Evolutionary conservation across 2,113 vertebrate genomes (phyloP).

Genomic region (Athene noctua): DNA sequence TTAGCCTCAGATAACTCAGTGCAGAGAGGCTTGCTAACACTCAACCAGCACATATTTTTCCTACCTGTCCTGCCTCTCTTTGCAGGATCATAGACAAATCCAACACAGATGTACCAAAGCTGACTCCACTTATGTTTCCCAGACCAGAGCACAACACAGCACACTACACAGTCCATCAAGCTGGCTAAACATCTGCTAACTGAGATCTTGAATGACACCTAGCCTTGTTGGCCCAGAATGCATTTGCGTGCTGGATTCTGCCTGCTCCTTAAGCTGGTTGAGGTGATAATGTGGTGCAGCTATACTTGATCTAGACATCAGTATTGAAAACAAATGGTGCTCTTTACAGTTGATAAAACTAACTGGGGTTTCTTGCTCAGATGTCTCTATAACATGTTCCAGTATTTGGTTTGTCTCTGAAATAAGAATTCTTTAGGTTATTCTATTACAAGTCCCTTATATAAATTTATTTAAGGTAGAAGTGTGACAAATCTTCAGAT

Average conservation of each 20-base stretch:
- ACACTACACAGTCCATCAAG: neutral
- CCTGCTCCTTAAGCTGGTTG: neutral
- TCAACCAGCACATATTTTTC: neutral
- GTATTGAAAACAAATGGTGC: neutral
- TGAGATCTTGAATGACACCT: neutral
- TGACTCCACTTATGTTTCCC: neutral
- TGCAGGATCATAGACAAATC: neutral
- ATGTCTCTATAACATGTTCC: neutral
- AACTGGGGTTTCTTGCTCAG: neutral
- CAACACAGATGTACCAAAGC: neutral
- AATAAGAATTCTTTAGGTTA: neutral
- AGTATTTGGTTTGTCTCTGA: neutral
- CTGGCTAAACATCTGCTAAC: neutral
- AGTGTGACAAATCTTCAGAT: neutral
- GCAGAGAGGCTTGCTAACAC: fast-evolving
- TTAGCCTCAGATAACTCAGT: neutral
- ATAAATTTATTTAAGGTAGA: neutral
- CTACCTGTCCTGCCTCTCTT: neutral
- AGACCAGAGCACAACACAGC: neutral
- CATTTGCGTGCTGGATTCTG: neutral
- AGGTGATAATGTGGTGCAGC: neutral
- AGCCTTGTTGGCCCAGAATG: neutral
- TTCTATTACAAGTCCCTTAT: neutral
- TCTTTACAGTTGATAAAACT: neutral
- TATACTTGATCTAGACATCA: neutral